Percentiles rank a stretch among this genome's conserved stretches.
These are phyloP conservation scores for Cylas formicarius DNA, from an alignment of 1,140 invertebrate species.

Conservation along the genomic window DNA sequence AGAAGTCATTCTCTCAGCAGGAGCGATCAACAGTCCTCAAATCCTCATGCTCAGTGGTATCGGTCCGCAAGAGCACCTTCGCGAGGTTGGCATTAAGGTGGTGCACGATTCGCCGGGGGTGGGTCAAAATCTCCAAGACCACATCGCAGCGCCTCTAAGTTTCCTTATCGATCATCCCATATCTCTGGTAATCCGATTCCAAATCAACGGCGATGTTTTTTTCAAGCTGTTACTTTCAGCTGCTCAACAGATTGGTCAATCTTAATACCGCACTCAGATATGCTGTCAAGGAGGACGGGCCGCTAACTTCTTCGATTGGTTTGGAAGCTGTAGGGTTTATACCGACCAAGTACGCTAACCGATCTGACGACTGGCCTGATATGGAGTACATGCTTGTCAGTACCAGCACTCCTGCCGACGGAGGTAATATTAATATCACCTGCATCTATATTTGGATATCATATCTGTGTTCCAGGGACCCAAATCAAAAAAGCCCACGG, in stretches of 20 bases:
- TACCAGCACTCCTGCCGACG: slow-evolving; percentile 70
- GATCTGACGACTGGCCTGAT: slow-evolving; percentile 79
- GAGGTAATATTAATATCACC: slow-evolving; percentile 47
- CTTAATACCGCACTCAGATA: slow-evolving; percentile 69
- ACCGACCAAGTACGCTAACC: slow-evolving; percentile 78
- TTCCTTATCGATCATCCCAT: slow-evolving; percentile 76
- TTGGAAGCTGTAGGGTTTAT: slow-evolving; percentile 80
- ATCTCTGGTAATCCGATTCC: slow-evolving; percentile 50
- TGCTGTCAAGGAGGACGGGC: slow-evolving; percentile 70
- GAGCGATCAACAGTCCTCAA: slow-evolving; percentile 70
- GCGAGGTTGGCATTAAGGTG: slow-evolving; percentile 57
- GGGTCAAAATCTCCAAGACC: slow-evolving; percentile 79
- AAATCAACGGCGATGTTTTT: background rate
- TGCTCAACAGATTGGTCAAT: slow-evolving; percentile 65
- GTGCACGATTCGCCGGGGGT: slow-evolving; percentile 65
- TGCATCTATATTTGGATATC: too few species aligned
- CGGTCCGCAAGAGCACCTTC: slow-evolving; percentile 64
- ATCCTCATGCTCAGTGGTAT: slow-evolving; percentile 80
- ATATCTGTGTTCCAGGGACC: slow-evolving; percentile 32
- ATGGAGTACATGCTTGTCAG: slow-evolving; percentile 84
- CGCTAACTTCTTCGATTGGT: slow-evolving; percentile 70
- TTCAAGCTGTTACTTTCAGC: slow-evolving; percentile 12
- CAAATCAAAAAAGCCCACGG: slow-evolving; percentile 69
- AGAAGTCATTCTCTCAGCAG: slow-evolving; percentile 74
- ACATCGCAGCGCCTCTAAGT: slow-evolving; percentile 69